These are phyloP conservation scores for Mythimna lalbum DNA, from an alignment of 2,888 invertebrate species.

Conservation along the genomic window DNA sequence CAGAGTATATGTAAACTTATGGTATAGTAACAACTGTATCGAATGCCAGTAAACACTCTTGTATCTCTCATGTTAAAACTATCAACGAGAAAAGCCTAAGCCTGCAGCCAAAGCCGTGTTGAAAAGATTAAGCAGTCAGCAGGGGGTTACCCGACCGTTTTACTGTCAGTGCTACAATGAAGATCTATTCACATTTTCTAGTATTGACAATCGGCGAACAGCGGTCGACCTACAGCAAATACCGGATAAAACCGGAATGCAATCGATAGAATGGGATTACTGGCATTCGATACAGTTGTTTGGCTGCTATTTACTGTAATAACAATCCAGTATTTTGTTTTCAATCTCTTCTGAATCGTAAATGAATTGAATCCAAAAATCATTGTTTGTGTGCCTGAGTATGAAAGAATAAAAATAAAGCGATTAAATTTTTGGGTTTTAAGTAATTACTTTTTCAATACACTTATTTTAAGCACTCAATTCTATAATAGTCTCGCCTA, in stretches of 20 bases:
- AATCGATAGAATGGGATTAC: slow-evolving; percentile 50
- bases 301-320: slow-evolving; percentile 38
- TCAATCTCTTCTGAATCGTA: slow-evolving; percentile 1
- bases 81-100: neutral
- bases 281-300: slow-evolving; percentile 43
- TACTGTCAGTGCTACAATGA: slow-evolving; percentile 42
- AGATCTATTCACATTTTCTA: slow-evolving; percentile 51
- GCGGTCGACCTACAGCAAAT: slow-evolving; percentile 43
- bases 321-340: slow-evolving; percentile 23
- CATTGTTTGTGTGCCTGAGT: neutral
- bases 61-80: neutral
- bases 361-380: slow-evolving; percentile 5
- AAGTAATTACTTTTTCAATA: neutral
- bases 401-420: neutral
- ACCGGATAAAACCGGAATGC: slow-evolving; percentile 53
- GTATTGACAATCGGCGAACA: slow-evolving; percentile 52
- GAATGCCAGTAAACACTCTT: neutral
- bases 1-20: no score
- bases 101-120: neutral
- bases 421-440: neutral
- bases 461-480: no score
- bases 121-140: slow-evolving; percentile 21
- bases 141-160: slow-evolving; percentile 9
- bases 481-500: no score
- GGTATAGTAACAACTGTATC: no score